phyloP scores from a whole-genome alignment of 2,113 vertebrate genomes.

The Odobenus rosmarus region DNA sequence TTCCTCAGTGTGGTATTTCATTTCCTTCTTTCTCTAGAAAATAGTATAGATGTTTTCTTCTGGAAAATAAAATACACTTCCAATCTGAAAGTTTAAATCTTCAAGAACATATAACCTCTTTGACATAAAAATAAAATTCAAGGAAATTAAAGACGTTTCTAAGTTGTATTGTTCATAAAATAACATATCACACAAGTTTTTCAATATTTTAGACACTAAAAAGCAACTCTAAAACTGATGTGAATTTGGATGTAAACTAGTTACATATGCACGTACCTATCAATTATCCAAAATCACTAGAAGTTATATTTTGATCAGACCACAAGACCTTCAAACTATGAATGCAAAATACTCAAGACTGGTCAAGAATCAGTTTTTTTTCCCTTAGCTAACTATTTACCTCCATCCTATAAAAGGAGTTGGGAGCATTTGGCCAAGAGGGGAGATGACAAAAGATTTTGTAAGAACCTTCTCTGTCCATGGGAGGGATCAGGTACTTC shows the following conservation, averaged over 20 bases:
- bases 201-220: not conserved
- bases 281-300: not conserved
- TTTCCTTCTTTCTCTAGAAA: slow-evolving; percentile 57
- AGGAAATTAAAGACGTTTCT: not conserved
- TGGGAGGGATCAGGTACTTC: accelerated
- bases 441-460: not conserved
- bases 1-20: not conserved
- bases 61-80: slow-evolving; percentile 21
- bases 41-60: not conserved
- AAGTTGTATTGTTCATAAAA: not conserved
- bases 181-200: not conserved
- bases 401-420: not conserved
- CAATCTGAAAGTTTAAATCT: slow-evolving; percentile 60
- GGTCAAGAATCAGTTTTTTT: not conserved
- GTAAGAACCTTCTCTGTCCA: not conserved
- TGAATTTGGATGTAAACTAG: not conserved
- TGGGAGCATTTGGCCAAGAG: not conserved
- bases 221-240: not conserved
- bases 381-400: not conserved
- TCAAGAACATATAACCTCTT: not conserved
- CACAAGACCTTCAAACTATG: not conserved
- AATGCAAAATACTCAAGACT: not conserved
- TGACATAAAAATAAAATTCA: slow-evolving; percentile 33
- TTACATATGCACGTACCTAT: not conserved
- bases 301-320: not conserved